phyloP scores from a whole-genome alignment of 2,797 vertebrate genomes.

The Notoglanidium macrostoma region DNA sequence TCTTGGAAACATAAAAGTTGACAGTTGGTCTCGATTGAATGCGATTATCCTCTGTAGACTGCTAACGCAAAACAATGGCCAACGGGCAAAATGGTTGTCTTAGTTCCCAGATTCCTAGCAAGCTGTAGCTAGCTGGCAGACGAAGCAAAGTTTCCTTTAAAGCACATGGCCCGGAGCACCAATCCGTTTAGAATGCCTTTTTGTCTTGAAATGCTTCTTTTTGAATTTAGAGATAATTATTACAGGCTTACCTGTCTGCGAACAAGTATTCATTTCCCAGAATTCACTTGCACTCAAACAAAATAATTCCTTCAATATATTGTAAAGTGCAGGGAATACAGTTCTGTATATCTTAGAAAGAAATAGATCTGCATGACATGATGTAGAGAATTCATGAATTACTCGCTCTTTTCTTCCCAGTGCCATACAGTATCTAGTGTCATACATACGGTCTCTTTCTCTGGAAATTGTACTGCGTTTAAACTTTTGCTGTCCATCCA shows the following conservation, averaged over 20 bases:
- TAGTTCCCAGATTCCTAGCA: slow-evolving; percentile 61
- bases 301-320: slow-evolving; percentile 18
- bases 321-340: not conserved
- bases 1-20: slow-evolving; percentile 53
- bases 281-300: slow-evolving; percentile 4
- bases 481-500: not conserved
- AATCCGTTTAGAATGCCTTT: slow-evolving; percentile 30
- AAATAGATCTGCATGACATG: not conserved
- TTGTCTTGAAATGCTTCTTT: slow-evolving; percentile 38
- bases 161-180: slow-evolving; percentile 45
- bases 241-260: slow-evolving; percentile 22
- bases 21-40: slow-evolving; percentile 60
- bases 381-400: not conserved
- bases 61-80: slow-evolving; percentile 63
- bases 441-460: not conserved
- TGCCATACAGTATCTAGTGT: not conserved
- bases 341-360: not conserved
- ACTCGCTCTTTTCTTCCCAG: not conserved
- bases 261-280: slow-evolving; percentile 18
- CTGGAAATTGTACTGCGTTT: not conserved
- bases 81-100: slow-evolving; percentile 62
- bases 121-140: slow-evolving; percentile 63
- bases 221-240: slow-evolving; percentile 34
- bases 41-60: slow-evolving; percentile 65
- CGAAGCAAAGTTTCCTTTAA: slow-evolving; percentile 47